These are phyloP conservation scores for Perizoma affinitatum DNA, from an alignment of 2,888 invertebrate species.

Conservation along the genomic window DNA sequence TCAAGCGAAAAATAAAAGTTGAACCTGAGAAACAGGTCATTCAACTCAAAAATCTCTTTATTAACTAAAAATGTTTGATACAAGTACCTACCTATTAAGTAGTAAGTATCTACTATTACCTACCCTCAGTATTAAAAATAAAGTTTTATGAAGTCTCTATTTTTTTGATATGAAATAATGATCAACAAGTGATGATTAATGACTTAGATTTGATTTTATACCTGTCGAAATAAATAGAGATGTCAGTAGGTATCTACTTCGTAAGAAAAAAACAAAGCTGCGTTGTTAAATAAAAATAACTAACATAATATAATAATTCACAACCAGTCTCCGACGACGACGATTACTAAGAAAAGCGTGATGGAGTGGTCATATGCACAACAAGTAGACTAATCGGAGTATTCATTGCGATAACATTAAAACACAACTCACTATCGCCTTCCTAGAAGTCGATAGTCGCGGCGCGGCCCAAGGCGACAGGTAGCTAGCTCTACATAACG, in stretches of 20 bases:
- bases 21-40: conserved; percentile 55
- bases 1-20: conserved; percentile 55
- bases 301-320: too few relatives aligned
- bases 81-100: too few relatives aligned
- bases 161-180: background rate
- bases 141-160: too few relatives aligned
- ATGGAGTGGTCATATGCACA: conserved; percentile 64
- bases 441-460: conserved; percentile 70
- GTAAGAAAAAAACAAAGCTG: background rate
- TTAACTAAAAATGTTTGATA: too few relatives aligned
- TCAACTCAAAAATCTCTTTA: conserved; percentile 55
- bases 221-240: too few relatives aligned
- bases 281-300: conserved; percentile 4
- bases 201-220: too few relatives aligned
- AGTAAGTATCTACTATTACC: too few relatives aligned
- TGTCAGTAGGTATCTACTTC: too few relatives aligned
- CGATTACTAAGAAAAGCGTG: conserved; percentile 64
- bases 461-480: conserved; percentile 61
- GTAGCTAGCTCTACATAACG: conserved; percentile 78
- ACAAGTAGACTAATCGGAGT: conserved; percentile 74
- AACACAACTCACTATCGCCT: conserved; percentile 77
- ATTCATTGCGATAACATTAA: conserved; percentile 80
- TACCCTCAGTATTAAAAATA: too few relatives aligned
- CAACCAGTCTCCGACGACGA: conserved; percentile 35
- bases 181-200: too few relatives aligned